phyloP scores from a whole-genome alignment of 2,797 vertebrate genomes.

The Pitangus sulphuratus region DNA sequence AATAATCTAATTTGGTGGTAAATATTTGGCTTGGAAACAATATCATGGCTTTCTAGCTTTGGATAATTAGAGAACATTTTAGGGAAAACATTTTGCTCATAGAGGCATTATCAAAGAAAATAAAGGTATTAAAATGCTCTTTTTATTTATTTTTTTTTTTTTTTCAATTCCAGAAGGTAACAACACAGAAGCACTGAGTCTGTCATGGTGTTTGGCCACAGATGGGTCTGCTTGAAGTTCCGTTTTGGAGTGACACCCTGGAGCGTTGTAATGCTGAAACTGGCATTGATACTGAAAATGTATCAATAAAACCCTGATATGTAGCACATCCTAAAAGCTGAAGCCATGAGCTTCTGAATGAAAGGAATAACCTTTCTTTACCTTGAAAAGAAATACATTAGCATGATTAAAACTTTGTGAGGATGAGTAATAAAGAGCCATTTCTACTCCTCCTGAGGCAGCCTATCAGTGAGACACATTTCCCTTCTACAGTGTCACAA shows the following conservation, averaged over 20 bases:
- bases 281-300: background rate
- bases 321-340: background rate
- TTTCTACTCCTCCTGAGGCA: background rate
- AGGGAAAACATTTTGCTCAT: background rate
- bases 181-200: background rate
- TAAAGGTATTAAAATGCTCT: background rate
- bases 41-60: background rate
- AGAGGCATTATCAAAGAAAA: background rate
- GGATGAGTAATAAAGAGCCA: background rate
- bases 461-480: background rate
- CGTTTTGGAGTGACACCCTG: background rate
- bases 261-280: background rate
- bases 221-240: background rate
- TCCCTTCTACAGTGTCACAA: background rate
- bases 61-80: background rate
- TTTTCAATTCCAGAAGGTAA: background rate
- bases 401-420: background rate
- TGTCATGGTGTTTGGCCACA: background rate
- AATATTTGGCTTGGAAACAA: background rate
- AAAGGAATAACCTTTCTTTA: background rate
- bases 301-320: background rate
- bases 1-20: background rate
- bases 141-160: too few species aligned
- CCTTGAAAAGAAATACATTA: background rate
- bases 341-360: background rate